Conservation (phyloP, 1,140 invertebrate species). For the Drosophila tsacasi region DNA sequence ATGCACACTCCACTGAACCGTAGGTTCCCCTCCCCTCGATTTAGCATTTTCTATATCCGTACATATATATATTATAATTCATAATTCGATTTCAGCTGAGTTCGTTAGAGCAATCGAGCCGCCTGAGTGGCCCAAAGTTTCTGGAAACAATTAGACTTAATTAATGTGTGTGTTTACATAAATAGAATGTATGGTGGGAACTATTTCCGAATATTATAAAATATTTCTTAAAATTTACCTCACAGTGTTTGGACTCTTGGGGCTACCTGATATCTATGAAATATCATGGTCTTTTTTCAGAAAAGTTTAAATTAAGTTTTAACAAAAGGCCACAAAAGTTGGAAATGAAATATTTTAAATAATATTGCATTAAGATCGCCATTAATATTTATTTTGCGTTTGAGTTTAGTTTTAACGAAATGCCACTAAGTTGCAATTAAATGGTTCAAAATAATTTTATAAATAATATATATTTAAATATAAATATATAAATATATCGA, state of each 20-base stretch:
- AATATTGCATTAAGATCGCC: too few relatives aligned
- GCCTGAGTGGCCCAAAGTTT: slow-evolving; percentile 9
- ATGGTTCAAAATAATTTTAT: too few relatives aligned
- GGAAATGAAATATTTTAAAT: too few relatives aligned
- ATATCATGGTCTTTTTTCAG: background rate
- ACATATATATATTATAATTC: slow-evolving; percentile 9
- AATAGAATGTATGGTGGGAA: background rate
- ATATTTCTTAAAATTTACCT: background rate
- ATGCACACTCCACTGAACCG: slow-evolving; percentile 38
- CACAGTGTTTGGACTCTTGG: background rate
- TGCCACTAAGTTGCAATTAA: too few relatives aligned
- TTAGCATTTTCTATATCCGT: too few relatives aligned
- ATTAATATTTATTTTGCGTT: too few relatives aligned
- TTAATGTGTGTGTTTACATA: slow-evolving; percentile 4
- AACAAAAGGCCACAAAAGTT: too few relatives aligned
- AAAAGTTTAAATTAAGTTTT: too few relatives aligned
- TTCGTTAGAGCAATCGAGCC: too few relatives aligned
- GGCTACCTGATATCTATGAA: background rate
- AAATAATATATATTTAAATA: too few relatives aligned
- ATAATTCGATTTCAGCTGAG: slow-evolving; percentile 10
- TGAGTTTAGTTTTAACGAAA: too few relatives aligned
- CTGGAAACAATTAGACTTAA: slow-evolving; percentile 25
- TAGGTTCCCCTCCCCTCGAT: background rate
- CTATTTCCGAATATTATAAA: background rate
- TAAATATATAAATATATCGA: too few relatives aligned